These are phyloP conservation scores for Rhogogaster chlorosoma DNA, from an alignment of 2,888 invertebrate genomes.

Conservation along the genomic window DNA sequence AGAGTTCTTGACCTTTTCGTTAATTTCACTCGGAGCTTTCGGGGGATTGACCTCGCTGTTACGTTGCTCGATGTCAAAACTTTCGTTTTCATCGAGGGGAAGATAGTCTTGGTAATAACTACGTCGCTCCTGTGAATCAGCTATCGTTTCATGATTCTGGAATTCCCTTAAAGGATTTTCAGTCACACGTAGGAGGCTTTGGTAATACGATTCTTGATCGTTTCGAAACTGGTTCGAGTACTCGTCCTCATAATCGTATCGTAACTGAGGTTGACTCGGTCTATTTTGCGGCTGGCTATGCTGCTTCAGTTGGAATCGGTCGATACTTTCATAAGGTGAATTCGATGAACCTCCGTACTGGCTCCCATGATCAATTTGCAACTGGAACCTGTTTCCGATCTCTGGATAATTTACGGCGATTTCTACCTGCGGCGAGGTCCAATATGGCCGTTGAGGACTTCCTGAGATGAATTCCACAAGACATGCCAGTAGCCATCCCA, in stretches of 20 bases:
- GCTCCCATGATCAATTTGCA: background rate
- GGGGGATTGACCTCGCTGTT: background rate
- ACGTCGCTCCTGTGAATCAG: background rate
- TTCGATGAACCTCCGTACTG: background rate
- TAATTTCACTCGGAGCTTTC: background rate
- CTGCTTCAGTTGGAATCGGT: conserved; percentile 17
- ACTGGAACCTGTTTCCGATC: background rate
- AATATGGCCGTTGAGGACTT: conserved; percentile 50
- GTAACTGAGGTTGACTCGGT: conserved; percentile 2
- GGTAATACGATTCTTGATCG: conserved; percentile 42
- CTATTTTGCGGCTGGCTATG: background rate
- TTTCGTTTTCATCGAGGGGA: conserved; percentile 36
- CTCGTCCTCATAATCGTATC: conserved; percentile 6
- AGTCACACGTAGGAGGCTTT: background rate
- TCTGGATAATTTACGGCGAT: background rate
- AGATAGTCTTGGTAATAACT: conserved; percentile 46
- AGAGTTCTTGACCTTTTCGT: conserved; percentile 3
- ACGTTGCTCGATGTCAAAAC: background rate
- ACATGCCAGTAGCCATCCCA: conserved; percentile 55
- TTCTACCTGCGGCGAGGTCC: background rate
- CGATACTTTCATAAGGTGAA: conserved; percentile 44
- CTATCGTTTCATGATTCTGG: background rate
- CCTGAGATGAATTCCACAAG: conserved; percentile 53
- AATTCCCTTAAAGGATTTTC: conserved; percentile 21
- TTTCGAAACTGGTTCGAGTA: conserved; percentile 17